A percentile compares a stretch with the other conserved stretches of the same genome.
These are phyloP conservation scores for Morinoia aosen DNA, from an alignment of 2,888 invertebrate genomes.

Conservation along the genomic window DNA sequence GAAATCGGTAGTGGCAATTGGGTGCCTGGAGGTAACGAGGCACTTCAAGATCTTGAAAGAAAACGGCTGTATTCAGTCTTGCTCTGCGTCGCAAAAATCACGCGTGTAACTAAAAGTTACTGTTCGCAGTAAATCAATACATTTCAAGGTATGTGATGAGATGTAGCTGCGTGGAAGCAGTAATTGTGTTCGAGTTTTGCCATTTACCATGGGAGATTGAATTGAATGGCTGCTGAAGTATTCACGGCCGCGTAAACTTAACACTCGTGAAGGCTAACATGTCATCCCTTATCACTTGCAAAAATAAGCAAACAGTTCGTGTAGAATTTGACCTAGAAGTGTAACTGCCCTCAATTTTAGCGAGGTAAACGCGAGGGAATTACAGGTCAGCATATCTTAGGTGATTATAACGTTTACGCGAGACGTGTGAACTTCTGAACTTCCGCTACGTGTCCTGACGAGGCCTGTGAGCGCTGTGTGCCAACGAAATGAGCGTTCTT, in stretches of 20 bases:
- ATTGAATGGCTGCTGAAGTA: too few relatives aligned
- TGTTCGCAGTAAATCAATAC: too few relatives aligned
- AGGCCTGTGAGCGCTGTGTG: neutral
- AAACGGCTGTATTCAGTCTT: too few relatives aligned
- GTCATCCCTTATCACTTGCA: neutral
- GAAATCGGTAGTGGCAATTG: too few relatives aligned
- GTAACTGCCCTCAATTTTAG: neutral
- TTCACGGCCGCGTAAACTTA: neutral
- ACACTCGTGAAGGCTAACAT: neutral
- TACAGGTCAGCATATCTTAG: neutral
- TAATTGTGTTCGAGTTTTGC: too few relatives aligned
- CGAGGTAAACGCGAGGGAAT: neutral
- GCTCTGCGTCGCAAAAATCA: too few relatives aligned
- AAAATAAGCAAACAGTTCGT: neutral
- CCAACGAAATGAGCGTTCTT: neutral
- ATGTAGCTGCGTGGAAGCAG: too few relatives aligned
- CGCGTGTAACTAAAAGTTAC: too few relatives aligned
- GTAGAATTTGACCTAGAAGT: neutral
- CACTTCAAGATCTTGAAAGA: too few relatives aligned
- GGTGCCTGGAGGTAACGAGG: too few relatives aligned
- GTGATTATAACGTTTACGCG: neutral
- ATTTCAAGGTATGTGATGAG: too few relatives aligned
- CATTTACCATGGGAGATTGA: too few relatives aligned
- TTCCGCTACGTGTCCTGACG: neutral
- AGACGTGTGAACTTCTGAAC: neutral